Percentiles rank a stretch among this genome's conserved stretches.
Conservation (phyloP, 1,140 invertebrate species). For the Matsumurasca onukii region DNA sequence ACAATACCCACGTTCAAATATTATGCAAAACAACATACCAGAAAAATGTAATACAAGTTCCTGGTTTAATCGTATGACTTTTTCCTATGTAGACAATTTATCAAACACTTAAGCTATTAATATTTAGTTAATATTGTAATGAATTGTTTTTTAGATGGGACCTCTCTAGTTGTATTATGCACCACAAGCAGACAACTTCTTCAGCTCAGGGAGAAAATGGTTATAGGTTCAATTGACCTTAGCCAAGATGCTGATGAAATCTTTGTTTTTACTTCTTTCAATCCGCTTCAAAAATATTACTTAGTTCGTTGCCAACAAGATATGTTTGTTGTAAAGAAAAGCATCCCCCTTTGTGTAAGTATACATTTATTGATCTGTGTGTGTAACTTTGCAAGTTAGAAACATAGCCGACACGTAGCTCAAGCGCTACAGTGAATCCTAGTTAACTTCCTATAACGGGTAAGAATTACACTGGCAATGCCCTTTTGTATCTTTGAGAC, state of each 20-base stretch:
- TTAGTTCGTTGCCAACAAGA: background rate
- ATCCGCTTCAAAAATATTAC: constrained; percentile 15
- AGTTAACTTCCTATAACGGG: background rate
- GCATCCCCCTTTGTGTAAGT: constrained; percentile 4
- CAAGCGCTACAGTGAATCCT: background rate
- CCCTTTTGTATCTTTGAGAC: background rate
- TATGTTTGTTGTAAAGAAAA: background rate
- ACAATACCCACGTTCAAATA: too few species aligned
- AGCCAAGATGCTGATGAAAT: background rate
- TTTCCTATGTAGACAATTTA: too few species aligned
- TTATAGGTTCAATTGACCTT: background rate
- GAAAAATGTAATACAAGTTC: too few species aligned
- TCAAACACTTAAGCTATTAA: too few species aligned
- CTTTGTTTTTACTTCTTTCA: background rate
- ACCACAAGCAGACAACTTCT: background rate
- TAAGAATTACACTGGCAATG: background rate
- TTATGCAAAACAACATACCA: too few species aligned
- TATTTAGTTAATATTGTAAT: too few species aligned
- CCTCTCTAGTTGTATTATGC: background rate
- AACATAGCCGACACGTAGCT: background rate
- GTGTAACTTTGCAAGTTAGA: background rate
- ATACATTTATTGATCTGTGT: background rate
- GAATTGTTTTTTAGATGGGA: constrained; percentile 11
- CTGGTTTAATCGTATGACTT: too few species aligned
- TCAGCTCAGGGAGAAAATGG: background rate